Evolutionary conservation across 2,113 vertebrate genomes (phyloP), one percentile per base, ranked within the genome.

Genomic region (Sinocyclocheilus grahami): DNA sequence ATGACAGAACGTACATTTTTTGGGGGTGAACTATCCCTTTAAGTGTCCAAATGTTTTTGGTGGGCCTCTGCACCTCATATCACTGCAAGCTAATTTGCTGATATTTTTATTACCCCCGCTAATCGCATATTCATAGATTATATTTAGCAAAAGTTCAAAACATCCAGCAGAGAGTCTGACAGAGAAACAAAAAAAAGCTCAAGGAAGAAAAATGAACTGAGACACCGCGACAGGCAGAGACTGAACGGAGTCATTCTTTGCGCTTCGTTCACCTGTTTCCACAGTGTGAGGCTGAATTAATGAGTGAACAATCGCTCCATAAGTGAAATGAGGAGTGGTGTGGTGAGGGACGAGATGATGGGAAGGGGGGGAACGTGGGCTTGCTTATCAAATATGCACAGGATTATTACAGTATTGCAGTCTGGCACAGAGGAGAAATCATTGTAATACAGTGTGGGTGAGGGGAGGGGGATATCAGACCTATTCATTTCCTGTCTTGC

Each of bases 261-360:
- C 13, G 75, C 20, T 78, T 85, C 51, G 81, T 65, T 87, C 74
- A 55, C 60, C 85, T 82, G 82, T 75, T 89, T 82, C 60, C 46
- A 72, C 24, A 46, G 71, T 67, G 76, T 85, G 82, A 83, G 82
- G 42, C 78, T 77, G 83, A 80, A 84, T 86, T 85, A 88, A 86
- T 82, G 79, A 63, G 87, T 65, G 87, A 85, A 75, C 51, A 53
- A 16, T 53, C 1, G 14, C 51, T 53, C 51, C 51, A 53, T 53
- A 58, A 86, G 87, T 33, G 48, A 87, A 84, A 87, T 84, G 82
- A 86, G 71, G 55, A 78, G 84, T 81, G 51, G 55, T 82, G 84
- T 81, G 51, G 20, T 51, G 69, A 71, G 67, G 82, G 51, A 72
- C 10, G 53, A n/a, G 69, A 60, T 7, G 24, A 75, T 60, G 82